Conservation (phyloP, 2,888 invertebrate species). For the Iselma pallidipennis region DNA sequence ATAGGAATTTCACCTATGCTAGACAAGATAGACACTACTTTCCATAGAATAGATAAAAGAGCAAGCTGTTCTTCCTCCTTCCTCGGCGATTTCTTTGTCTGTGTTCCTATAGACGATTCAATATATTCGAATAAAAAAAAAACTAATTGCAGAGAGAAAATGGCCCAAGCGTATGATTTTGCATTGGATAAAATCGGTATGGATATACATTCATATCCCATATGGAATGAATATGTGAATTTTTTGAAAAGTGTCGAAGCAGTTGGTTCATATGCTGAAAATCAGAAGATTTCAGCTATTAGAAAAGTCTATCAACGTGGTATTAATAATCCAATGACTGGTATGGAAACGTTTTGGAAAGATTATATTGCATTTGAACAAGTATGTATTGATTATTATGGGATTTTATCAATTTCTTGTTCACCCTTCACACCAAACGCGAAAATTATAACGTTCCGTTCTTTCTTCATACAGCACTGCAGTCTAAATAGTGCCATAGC, state of each 20-base stretch:
- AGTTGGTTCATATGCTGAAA: constrained; percentile 98
- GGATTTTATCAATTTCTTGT: too few relatives aligned
- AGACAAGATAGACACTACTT: too few relatives aligned
- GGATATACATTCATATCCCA: constrained; percentile 94
- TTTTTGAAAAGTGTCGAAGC: constrained; percentile 97
- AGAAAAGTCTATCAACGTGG: constrained; percentile 96
- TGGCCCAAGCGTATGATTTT: constrained; percentile 99
- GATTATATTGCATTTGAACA: constrained; percentile 98
- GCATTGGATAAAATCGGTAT: constrained; percentile 98
- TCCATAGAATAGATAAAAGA: too few relatives aligned
- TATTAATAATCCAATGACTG: constrained; percentile 94
- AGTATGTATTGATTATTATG: constrained; percentile 31
- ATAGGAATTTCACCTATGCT: too few relatives aligned
- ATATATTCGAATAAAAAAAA: too few relatives aligned
- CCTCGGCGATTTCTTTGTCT: too few relatives aligned
- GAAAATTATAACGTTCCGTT: too few relatives aligned
- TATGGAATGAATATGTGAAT: constrained; percentile 97
- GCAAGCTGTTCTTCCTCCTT: too few relatives aligned
- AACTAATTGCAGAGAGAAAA: constrained; percentile 98
- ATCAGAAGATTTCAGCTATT: constrained; percentile 98
- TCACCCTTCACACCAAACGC: too few relatives aligned
- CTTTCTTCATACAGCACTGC: too few relatives aligned
- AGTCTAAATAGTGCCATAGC: too few relatives aligned
- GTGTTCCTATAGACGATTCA: too few relatives aligned
- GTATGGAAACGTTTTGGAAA: constrained; percentile 96